A percentile compares a stretch with the other conserved stretches of the same genome.
Evolutionary conservation across 2,888 invertebrate species (phyloP).

Genomic region (Ferdinandea cuprea): DNA sequence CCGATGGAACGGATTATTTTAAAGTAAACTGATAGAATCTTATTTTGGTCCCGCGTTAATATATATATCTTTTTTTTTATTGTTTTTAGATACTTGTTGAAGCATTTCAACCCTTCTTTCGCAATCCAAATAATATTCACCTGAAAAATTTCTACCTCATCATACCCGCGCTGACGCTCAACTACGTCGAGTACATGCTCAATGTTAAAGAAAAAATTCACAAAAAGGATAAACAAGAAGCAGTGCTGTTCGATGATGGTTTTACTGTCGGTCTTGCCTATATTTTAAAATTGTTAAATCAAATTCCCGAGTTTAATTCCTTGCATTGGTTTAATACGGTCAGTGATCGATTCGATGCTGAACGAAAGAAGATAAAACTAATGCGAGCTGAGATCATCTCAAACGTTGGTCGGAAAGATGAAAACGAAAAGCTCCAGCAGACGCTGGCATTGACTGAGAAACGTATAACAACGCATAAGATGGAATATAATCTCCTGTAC

Average conservation of each 20-base stretch:
- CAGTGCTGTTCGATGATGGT: conserved; percentile 98
- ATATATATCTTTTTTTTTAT: conserved; percentile 16
- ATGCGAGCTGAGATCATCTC: conserved; percentile 86
- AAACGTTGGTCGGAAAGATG: conserved; percentile 73
- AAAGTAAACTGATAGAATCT: conserved; percentile 76
- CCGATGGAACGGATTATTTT: conserved; percentile 84
- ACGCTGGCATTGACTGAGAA: conserved; percentile 94
- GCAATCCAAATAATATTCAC: conserved; percentile 93
- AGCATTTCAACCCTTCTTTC: conserved; percentile 95
- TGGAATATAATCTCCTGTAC: conserved; percentile 95
- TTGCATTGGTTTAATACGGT: conserved; percentile 98
- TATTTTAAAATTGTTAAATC: conserved; percentile 94
- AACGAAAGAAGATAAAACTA: conserved; percentile 84
- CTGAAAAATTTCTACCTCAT: conserved; percentile 96
- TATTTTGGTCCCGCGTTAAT: too few species aligned
- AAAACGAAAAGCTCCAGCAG: conserved; percentile 93
- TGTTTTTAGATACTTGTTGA: conserved; percentile 90
- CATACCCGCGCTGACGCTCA: conserved; percentile 95
- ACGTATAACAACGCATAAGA: conserved; percentile 89
- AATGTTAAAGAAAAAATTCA: conserved; percentile 95
- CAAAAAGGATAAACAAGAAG: conserved; percentile 89
- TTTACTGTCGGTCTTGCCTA: conserved; percentile 98
- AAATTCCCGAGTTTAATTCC: conserved; percentile 93
- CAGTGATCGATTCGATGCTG: conserved; percentile 87
- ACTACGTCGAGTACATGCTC: conserved; percentile 96